Evolutionary conservation across 1,140 invertebrate genomes (phyloP).

Genomic region (Condylostylus longicornis): DNA sequence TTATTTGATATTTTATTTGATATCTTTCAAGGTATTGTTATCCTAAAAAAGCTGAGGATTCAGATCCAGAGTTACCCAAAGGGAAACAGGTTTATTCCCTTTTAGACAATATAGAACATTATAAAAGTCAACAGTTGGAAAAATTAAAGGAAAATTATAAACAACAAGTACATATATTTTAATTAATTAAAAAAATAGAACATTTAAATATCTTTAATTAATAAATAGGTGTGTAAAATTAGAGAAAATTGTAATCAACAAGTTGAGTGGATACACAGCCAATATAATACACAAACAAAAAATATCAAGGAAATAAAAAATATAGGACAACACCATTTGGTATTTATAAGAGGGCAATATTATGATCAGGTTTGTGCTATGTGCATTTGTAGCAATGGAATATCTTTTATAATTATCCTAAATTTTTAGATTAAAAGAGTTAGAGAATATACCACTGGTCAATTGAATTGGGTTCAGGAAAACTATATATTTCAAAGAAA

Average conservation of each 20-base stretch:
- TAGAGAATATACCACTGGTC: constrained; percentile 74
- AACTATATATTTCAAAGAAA: constrained; percentile 91
- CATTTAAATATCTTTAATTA: neutral
- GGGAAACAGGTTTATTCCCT: constrained; percentile 69
- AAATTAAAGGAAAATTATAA: constrained; percentile 80
- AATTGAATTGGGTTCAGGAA: constrained; percentile 83
- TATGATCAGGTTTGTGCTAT: constrained; percentile 57
- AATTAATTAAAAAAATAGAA: neutral
- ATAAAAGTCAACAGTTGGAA: constrained; percentile 77
- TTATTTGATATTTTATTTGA: constrained; percentile 48
- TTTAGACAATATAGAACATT: constrained; percentile 78
- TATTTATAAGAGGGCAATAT: constrained; percentile 76
- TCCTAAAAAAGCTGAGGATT: constrained; percentile 39
- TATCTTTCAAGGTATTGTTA: constrained; percentile 45
- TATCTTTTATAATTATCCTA: neutral
- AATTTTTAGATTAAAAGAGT: constrained; percentile 58
- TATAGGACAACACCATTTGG: constrained; percentile 74
- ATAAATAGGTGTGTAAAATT: constrained; percentile 58
- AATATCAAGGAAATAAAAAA: constrained; percentile 79
- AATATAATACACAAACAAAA: constrained; percentile 73
- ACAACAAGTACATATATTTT: constrained; percentile 48
- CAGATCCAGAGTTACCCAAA: no score
- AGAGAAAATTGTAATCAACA: constrained; percentile 85
- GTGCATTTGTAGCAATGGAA: neutral
- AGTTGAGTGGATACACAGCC: constrained; percentile 83